phyloP scores from a whole-genome alignment of 1,140 invertebrate species.

The Philaenus spumarius region DNA sequence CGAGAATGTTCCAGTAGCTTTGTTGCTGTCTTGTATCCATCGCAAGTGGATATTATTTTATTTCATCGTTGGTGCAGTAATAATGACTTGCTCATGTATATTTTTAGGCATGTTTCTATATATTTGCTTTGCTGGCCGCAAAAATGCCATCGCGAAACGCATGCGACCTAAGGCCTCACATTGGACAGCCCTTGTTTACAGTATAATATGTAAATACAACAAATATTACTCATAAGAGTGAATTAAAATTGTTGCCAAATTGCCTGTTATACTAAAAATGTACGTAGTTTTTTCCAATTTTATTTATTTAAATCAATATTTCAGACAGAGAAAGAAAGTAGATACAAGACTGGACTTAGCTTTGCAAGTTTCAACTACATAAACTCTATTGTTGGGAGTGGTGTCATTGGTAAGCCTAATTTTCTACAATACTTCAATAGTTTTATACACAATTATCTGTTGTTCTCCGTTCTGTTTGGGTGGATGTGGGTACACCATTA shows the following conservation, averaged over 20 bases:
- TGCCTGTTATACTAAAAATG: background rate
- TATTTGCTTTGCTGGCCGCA: too few relatives aligned
- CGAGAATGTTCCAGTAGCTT: too few relatives aligned
- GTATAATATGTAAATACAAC: background rate
- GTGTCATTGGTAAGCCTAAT: constrained; percentile 67
- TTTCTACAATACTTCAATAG: constrained; percentile 1
- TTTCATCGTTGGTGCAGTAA: too few relatives aligned
- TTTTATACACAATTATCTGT: too few relatives aligned
- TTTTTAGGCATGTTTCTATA: too few relatives aligned
- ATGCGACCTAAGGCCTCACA: background rate
- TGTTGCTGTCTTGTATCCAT: too few relatives aligned
- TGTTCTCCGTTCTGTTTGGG: too few relatives aligned
- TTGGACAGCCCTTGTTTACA: background rate
- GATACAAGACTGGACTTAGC: constrained; percentile 49
- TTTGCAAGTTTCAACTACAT: constrained; percentile 87
- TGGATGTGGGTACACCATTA: too few relatives aligned
- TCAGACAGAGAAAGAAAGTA: constrained; percentile 21
- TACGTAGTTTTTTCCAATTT: too few relatives aligned
- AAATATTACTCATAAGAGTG: background rate
- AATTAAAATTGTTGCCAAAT: background rate
- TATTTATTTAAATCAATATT: background rate
- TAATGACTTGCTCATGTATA: too few relatives aligned
- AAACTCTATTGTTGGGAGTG: constrained; percentile 88
- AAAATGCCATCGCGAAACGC: background rate
- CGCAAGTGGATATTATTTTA: too few relatives aligned